Base-by-base conservation (phyloP, 2,113 vertebrate species). In the Mirounga angustirostris region DNA sequence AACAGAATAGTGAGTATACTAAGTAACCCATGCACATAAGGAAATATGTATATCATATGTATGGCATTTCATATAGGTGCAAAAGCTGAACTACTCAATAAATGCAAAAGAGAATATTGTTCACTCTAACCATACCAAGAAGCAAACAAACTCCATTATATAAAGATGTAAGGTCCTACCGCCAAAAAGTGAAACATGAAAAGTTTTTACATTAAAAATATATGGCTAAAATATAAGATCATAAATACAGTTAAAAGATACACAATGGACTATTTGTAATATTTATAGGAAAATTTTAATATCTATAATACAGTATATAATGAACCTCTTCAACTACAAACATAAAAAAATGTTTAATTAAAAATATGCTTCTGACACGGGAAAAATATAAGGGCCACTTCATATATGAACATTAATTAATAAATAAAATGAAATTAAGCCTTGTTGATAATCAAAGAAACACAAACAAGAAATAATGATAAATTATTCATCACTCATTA, bases 361-460 rank as follows among this genome's bases (percentile, higher is more conserved):
- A 93, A 88, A 63, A 61, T 52, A 52, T 91, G 36, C 2, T 69
- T 59, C 61, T 84, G 12, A 8, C 36, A 63, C 5, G 26, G 28
- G 24, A 30, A 86, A 85, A 92, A 79, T 52, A 21, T 18, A 71
- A 52, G 40, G 19, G 33, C 12, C 3, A 54, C 1, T n/a, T 33
- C 33, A 28, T 14, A 59, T 80, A 43, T 59, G 24, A 79, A 74
- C 46, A 74, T 59, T 93, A 87, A 59, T 36, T 93, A 19, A 87
- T 33, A 71, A 1, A 33, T 91, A n/a, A 95, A 63, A 89, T 86
- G 12, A 71, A 92, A 74, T 92, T 59, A 24, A 91, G 63, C 10
- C 18, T 19, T 33, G n/a, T 9, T 69, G 10, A 80, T 91, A 61
- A 74, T 52, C n/a, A 93, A 1, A 85, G 6, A 93, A 80, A n/a